These are phyloP conservation scores for Eurois occulta DNA, from an alignment of 2,888 invertebrate species.

Conservation along the genomic window DNA sequence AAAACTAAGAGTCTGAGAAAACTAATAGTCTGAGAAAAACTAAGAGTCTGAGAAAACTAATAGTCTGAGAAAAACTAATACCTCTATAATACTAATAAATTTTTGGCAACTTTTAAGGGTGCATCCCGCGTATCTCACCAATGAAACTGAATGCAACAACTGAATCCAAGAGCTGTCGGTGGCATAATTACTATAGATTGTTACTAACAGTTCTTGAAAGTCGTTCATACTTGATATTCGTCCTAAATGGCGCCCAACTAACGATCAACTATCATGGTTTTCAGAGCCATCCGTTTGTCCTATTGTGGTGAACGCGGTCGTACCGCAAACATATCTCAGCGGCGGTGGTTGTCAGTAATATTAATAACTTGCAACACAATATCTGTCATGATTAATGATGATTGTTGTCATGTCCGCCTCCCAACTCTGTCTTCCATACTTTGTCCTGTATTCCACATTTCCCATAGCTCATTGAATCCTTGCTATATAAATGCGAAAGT, in stretches of 20 bases:
- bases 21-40: too few relatives aligned
- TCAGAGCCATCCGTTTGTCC: conserved; percentile 12
- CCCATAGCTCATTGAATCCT: background rate
- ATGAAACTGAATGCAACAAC: background rate
- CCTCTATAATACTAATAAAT: too few relatives aligned
- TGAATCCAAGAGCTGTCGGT: background rate
- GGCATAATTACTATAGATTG: background rate
- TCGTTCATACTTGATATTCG: background rate
- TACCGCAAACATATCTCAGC: conserved; percentile 44
- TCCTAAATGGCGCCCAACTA: background rate
- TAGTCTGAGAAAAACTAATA: too few relatives aligned
- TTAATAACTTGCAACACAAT: conserved; percentile 52
- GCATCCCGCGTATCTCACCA: background rate
- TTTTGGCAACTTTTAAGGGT: background rate
- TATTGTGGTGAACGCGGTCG: conserved; percentile 25
- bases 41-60: too few relatives aligned
- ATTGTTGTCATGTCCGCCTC: conserved; percentile 23
- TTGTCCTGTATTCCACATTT: background rate
- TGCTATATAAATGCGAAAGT: too few relatives aligned
- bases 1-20: too few relatives aligned
- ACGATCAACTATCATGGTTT: conserved; percentile 36
- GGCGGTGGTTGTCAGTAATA: conserved; percentile 42
- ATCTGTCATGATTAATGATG: conserved; percentile 46
- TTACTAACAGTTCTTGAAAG: background rate
- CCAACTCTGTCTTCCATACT: conserved; percentile 5